Base-by-base conservation (phyloP, 1,140 invertebrate species). In the Tetramorium alpestre region DNA sequence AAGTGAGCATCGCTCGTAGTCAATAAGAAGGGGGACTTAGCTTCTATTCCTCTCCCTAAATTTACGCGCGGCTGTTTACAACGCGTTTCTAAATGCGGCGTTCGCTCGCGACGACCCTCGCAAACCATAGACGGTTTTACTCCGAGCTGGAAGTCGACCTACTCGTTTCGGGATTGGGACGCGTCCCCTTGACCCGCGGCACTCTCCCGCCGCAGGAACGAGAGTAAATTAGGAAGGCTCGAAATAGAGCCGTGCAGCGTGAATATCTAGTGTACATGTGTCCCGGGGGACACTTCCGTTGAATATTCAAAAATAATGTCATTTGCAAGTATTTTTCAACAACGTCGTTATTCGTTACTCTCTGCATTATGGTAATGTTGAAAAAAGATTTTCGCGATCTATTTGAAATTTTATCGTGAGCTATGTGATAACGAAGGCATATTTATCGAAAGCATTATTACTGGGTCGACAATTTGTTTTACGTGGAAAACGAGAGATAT, bases 51-150 rank as follows among this genome's bases (percentile, higher is more conserved):
- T 47, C 5, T 8, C 60, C 87, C 75, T 90, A 90, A 89, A 89
- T 87, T 89, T 90, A 90, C 75, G 38, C 88, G 49, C 77, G 77
- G 72, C 77, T 89, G 89, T 87, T 87, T 72, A 73, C 85, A 89
- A 56, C 33, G 62, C 73, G 77, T 60, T 84, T 89, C 89, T 91
- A 91, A 89, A 91, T 75, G 72, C 67, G 69, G 77, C 41, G 16
- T 62, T 10, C 16, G 41, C 81, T 78, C 41, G 47, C 81, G 78
- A 49, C 62, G 77, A 60, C 64, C 58, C 73, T 64, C 49, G 64
- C 72, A 65, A 84, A n/a, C 65, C 87, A 67, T 67, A 82, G 82
- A 88, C 89, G 82, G 64, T 82, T 90, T 91, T 90, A 91, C 76
- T 73, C 54, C 54, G 58, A 70, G 51, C 64, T 86, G 89, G 89